These are phyloP conservation scores for Scleropages formosus DNA, from an alignment of 2,797 vertebrate species.

Conservation along the genomic window DNA sequence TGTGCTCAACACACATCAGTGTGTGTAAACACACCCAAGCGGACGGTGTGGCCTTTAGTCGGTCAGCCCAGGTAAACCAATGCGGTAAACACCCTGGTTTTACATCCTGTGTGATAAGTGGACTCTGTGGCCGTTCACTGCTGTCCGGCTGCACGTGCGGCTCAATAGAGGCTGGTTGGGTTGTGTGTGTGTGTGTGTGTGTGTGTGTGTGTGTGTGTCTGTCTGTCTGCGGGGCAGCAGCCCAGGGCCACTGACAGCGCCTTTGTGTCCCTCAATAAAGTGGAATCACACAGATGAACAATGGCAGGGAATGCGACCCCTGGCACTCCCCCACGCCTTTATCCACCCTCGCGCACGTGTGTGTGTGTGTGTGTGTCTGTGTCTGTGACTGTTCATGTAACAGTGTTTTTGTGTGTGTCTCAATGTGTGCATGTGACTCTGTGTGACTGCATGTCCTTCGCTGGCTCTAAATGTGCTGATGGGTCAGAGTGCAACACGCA, in stretches of 20 bases:
- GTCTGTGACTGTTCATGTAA: not conserved
- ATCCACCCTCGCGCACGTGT: slow-evolving; percentile 43
- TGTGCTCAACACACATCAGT: no score
- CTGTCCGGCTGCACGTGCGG: slow-evolving; percentile 25
- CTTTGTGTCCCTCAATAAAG: slow-evolving; percentile 44
- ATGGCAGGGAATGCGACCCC: slow-evolving; percentile 41
- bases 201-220: no score
- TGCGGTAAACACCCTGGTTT: no score
- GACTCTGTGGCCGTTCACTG: slow-evolving; percentile 32
- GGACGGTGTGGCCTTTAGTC: no score
- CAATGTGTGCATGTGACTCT: not conserved
- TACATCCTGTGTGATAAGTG: not conserved
- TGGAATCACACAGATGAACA: slow-evolving; percentile 43
- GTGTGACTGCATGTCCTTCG: not conserved
- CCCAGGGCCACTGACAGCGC: slow-evolving; percentile 22
- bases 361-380: slow-evolving; percentile 41
- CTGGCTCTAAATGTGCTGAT: slow-evolving; percentile 67
- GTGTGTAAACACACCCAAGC: no score
- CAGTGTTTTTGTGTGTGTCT: not conserved
- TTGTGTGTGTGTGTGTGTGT: not conserved
- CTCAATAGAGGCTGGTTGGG: not conserved
- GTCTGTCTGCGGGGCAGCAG: not conserved
- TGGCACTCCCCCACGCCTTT: slow-evolving; percentile 47
- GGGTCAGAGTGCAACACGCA: slow-evolving; percentile 35
- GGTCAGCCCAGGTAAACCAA: no score